These are phyloP conservation scores for Eremophila alpestris DNA, from an alignment of 2,797 vertebrate genomes.

Conservation along the genomic window DNA sequence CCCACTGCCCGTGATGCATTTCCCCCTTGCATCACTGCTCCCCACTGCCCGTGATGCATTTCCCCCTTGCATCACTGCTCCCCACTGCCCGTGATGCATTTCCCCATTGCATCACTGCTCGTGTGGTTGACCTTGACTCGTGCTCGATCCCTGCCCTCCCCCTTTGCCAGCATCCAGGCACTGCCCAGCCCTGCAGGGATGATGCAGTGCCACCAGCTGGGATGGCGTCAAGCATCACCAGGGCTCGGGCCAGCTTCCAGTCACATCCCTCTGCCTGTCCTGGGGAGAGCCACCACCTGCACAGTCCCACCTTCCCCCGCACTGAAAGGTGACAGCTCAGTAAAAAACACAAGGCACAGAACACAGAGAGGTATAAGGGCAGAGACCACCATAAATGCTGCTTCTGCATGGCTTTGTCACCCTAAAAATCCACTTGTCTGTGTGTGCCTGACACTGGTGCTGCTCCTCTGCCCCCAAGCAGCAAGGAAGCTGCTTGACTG, in stretches of 20 bases:
- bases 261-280: background rate
- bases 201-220: conserved; percentile 47
- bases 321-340: background rate
- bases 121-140: conserved; percentile 8
- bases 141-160: background rate
- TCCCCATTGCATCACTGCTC: background rate
- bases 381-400: background rate
- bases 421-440: background rate
- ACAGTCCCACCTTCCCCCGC: background rate
- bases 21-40: background rate
- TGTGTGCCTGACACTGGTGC: background rate
- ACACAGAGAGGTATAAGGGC: background rate
- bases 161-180: background rate
- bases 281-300: background rate
- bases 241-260: background rate
- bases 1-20: background rate
- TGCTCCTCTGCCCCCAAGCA: background rate
- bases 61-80: background rate
- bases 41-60: background rate
- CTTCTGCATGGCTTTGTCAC: background rate
- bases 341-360: background rate
- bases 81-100: background rate
- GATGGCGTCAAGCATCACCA: background rate
- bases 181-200: background rate
- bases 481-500: background rate